A percentile compares a stretch with the other conserved stretches of the same genome.
phyloP scores from a whole-genome alignment of 30 jellyfish, hydroid and myxozoan species.

The Aurelia coerulea region DNA sequence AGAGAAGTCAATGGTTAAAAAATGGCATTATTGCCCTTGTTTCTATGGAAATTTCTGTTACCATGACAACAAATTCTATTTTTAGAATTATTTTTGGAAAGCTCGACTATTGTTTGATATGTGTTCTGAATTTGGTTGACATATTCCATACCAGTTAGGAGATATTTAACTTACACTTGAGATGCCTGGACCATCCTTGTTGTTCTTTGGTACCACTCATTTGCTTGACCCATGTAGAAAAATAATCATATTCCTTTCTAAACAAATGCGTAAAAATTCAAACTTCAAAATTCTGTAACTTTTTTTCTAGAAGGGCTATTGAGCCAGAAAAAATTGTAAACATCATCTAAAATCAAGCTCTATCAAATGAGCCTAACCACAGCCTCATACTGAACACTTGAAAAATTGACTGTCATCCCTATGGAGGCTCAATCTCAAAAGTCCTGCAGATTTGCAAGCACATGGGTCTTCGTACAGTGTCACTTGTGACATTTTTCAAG shows the following conservation, averaged over 20 bases:
- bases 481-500: too few species aligned
- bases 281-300: not conserved
- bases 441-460: too few species aligned
- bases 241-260: not conserved
- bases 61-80: constrained; percentile 26
- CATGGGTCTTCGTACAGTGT: too few species aligned
- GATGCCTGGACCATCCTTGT: not conserved
- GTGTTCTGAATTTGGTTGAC: not conserved
- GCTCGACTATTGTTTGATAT: constrained; percentile 6
- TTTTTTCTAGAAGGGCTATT: constrained; percentile 5
- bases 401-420: constrained; percentile 23
- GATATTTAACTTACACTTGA: not conserved
- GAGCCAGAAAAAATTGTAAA: constrained; percentile 25
- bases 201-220: constrained; percentile 23
- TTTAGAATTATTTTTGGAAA: constrained; percentile 18
- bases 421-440: too few species aligned
- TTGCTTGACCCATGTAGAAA: not conserved
- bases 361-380: constrained; percentile 8
- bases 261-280: not conserved
- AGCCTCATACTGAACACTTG: not conserved
- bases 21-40: not conserved
- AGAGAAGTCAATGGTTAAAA: too few species aligned
- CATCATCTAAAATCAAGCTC: not conserved
- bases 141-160: not conserved
- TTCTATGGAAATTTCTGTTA: not conserved